phyloP scores from a whole-genome alignment of 2,797 vertebrate genomes.

The Tinamus major region DNA sequence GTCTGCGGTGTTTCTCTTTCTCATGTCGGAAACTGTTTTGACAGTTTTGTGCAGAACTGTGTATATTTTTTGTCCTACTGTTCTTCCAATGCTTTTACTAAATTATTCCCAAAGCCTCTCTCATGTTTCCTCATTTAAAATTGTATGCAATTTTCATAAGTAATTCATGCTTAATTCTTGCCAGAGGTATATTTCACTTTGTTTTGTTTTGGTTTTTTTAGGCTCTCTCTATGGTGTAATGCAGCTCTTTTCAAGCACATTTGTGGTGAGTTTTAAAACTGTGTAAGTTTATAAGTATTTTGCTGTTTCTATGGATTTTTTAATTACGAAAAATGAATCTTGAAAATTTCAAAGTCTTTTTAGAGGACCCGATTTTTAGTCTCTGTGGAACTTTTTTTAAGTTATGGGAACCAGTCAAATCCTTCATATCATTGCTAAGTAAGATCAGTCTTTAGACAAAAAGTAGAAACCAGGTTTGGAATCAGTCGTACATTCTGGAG shows the following conservation, averaged over 20 bases:
- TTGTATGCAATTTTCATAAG: not conserved
- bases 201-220: constrained; percentile 63
- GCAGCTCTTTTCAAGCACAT: constrained; percentile 94
- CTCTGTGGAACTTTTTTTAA: not conserved
- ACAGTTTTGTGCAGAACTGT: not conserved
- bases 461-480: not conserved
- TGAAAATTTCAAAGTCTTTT: not conserved
- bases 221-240: constrained; percentile 94
- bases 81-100: not conserved
- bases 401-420: not conserved
- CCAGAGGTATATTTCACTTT: not conserved
- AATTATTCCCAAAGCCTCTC: not conserved
- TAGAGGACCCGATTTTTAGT: not conserved
- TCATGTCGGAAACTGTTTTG: not conserved
- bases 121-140: not conserved
- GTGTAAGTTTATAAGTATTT: not conserved
- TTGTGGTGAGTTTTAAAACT: constrained; percentile 89
- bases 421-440: not conserved
- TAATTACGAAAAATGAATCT: not conserved
- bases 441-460: not conserved
- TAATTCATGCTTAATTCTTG: not conserved
- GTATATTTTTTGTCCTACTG: not conserved
- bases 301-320: not conserved
- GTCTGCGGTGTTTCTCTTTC: not conserved
- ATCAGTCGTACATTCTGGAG: not conserved